A percentile compares a stretch with the other conserved stretches of the same genome.
These are phyloP conservation scores for Oreotragus oreotragus DNA, from an alignment of 2,113 vertebrate genomes.

Conservation along the genomic window DNA sequence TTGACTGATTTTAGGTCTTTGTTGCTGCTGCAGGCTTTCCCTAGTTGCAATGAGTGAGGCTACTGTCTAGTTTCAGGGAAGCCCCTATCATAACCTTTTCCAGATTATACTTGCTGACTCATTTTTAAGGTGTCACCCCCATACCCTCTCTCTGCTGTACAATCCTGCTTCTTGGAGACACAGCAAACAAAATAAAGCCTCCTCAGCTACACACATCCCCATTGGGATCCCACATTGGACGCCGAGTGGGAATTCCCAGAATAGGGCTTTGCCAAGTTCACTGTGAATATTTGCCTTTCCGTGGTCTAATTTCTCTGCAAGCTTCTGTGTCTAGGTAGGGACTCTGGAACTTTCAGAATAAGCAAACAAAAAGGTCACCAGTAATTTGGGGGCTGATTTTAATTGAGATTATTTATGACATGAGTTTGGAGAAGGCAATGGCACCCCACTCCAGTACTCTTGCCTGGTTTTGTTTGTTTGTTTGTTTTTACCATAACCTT, in stretches of 20 bases:
- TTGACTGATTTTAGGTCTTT: neutral
- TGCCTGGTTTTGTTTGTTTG: too few relatives aligned
- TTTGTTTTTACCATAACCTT: too few relatives aligned
- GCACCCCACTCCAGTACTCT: neutral
- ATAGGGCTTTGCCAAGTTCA: neutral
- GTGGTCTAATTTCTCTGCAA: neutral
- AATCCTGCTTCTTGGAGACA: neutral
- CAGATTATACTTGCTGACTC: neutral
- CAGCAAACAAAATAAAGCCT: neutral
- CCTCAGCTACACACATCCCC: neutral
- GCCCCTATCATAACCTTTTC: neutral
- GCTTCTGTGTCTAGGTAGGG: neutral
- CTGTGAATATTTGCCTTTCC: neutral
- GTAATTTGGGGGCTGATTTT: neutral
- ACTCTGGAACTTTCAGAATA: neutral
- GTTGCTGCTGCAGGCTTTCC: neutral
- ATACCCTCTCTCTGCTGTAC: accelerated
- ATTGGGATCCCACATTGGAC: neutral
- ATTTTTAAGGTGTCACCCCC: neutral
- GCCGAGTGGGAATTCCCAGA: neutral
- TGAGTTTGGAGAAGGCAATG: neutral
- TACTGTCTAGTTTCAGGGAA: neutral
- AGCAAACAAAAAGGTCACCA: constrained; percentile 38
- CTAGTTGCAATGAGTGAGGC: neutral
- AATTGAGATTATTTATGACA: neutral